Evolutionary conservation across 2,113 vertebrate genomes (phyloP).

Genomic region (Todiramphus chloris): DNA sequence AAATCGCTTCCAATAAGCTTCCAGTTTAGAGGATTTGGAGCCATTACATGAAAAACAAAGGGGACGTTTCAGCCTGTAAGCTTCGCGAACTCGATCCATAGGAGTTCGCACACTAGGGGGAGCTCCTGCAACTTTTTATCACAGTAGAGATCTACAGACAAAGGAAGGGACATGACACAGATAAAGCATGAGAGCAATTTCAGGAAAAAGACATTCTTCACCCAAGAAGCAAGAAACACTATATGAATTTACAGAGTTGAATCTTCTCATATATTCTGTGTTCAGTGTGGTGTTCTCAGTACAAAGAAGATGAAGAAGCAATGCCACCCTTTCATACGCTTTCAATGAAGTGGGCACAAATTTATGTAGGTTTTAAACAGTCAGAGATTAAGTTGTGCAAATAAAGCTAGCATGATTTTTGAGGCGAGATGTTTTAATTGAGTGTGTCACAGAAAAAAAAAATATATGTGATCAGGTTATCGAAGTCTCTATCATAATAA

Average conservation of each 20-base stretch:
- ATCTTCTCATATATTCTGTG: neutral
- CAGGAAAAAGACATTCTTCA: neutral
- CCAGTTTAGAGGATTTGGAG: neutral
- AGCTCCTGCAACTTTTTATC: conserved; percentile 54
- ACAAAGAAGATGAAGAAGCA: neutral
- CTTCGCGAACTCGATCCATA: neutral
- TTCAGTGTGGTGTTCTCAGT: neutral
- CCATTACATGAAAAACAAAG: neutral
- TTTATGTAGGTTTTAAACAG: neutral
- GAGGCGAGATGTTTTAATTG: neutral
- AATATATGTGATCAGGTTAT: neutral
- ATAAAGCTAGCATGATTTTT: neutral
- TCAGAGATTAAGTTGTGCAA: neutral
- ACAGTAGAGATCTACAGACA: neutral
- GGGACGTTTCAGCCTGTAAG: neutral
- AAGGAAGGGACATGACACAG: neutral
- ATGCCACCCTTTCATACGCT: neutral
- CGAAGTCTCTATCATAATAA: neutral
- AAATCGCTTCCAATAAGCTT: neutral
- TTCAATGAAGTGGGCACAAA: neutral
- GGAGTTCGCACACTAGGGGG: conserved; percentile 62
- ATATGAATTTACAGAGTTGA: neutral
- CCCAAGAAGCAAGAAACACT: neutral
- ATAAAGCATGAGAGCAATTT: neutral
- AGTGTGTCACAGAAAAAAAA: neutral